phyloP scores from a whole-genome alignment of 2,113 vertebrate genomes.

The Aegithalos caudatus region DNA sequence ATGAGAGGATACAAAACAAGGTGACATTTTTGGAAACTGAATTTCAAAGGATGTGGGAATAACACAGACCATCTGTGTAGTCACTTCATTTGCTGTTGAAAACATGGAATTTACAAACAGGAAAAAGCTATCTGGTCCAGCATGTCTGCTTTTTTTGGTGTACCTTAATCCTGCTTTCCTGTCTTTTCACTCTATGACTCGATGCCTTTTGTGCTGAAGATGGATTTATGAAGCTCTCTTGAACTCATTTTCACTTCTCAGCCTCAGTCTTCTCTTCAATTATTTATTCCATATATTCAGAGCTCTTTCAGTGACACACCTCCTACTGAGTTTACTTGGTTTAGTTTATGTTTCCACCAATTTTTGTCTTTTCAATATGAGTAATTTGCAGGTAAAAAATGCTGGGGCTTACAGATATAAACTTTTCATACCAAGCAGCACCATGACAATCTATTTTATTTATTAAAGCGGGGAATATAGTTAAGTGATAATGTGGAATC shows the following conservation, averaged over 20 bases:
- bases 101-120: slow-evolving; percentile 34
- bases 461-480: background rate
- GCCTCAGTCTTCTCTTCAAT: background rate
- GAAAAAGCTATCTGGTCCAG: background rate
- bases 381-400: background rate
- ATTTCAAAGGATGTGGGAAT: slow-evolving; percentile 49
- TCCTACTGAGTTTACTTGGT: background rate
- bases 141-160: background rate
- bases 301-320: background rate
- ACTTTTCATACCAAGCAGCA: background rate
- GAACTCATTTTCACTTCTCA: background rate
- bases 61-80: slow-evolving; percentile 50
- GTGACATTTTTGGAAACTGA: slow-evolving; percentile 40
- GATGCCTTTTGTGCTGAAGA: background rate
- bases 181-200: background rate
- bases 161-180: slow-evolving; percentile 13
- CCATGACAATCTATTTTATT: background rate
- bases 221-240: background rate
- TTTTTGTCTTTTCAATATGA: background rate
- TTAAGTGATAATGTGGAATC: background rate
- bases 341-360: background rate
- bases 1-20: slow-evolving; percentile 9
- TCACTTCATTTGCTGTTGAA: background rate
- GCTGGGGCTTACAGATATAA: background rate
- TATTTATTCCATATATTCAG: slow-evolving; percentile 5